These are phyloP conservation scores for Lysandra coridon DNA, from an alignment of 2,888 invertebrate species.

Conservation along the genomic window DNA sequence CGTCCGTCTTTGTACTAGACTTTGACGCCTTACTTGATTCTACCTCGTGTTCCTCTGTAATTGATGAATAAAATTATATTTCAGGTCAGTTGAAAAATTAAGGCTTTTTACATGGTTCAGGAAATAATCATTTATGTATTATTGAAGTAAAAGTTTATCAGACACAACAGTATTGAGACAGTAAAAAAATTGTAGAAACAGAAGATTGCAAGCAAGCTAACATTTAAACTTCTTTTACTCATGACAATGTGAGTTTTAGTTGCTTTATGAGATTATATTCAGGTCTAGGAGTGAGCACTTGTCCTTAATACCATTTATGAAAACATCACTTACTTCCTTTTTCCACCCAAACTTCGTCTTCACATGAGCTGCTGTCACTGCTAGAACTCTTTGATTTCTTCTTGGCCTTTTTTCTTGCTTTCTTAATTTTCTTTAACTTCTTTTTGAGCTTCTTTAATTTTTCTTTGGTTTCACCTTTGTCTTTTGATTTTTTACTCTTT, in stretches of 20 bases:
- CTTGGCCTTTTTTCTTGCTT: constrained; percentile 76
- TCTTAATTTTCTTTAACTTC: constrained; percentile 76
- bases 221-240: too few species aligned
- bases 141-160: too few species aligned
- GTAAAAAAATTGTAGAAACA: too few species aligned
- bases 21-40: constrained; percentile 32
- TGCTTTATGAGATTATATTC: too few species aligned
- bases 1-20: constrained; percentile 36
- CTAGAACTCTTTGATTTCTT: constrained; percentile 66
- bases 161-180: too few species aligned
- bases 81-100: not conserved
- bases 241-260: too few species aligned
- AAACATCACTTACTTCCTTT: constrained; percentile 72
- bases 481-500: constrained; percentile 66
- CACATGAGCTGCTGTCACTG: constrained; percentile 60
- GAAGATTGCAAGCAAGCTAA: too few species aligned
- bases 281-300: too few species aligned
- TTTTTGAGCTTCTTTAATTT: constrained; percentile 80
- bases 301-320: too few species aligned
- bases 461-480: constrained; percentile 76
- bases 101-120: not conserved
- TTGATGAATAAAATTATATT: not conserved
- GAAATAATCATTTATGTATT: too few species aligned
- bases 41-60: constrained; percentile 57
- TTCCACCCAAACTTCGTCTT: constrained; percentile 85